phyloP scores from a whole-genome alignment of 2,797 vertebrate genomes.

The Muscicapa comitata region DNA sequence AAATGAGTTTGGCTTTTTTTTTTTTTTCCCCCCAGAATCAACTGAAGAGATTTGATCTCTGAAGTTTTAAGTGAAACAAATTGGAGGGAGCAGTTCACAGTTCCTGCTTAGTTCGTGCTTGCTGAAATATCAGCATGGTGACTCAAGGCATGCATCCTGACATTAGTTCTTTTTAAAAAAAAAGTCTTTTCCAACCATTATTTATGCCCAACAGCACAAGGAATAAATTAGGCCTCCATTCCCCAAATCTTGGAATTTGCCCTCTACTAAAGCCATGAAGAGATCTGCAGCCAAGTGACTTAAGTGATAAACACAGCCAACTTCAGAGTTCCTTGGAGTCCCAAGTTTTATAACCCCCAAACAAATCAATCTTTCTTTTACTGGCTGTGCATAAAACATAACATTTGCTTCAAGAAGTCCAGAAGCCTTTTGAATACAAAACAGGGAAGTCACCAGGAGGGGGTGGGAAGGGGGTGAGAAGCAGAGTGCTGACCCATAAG shows the following conservation, averaged over 20 bases:
- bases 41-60: neutral
- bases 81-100: neutral
- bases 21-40: neutral
- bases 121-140: neutral
- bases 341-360: neutral
- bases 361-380: conserved; percentile 19
- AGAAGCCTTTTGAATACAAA: neutral
- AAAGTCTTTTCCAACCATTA: neutral
- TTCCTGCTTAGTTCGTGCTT: neutral
- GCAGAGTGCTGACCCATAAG: neutral
- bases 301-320: neutral
- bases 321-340: neutral
- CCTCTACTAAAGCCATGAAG: neutral
- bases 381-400: conserved; percentile 4
- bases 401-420: conserved; percentile 15
- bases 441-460: neutral
- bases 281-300: neutral
- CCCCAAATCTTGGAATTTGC: neutral
- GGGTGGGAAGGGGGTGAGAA: neutral
- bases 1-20: neutral
- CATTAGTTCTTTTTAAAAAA: neutral
- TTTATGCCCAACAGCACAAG: neutral
- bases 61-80: neutral
- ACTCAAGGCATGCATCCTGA: neutral
- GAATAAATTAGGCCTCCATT: neutral